Conservation (phyloP, 2,113 vertebrate genomes). For the Microtus montanus region DNA sequence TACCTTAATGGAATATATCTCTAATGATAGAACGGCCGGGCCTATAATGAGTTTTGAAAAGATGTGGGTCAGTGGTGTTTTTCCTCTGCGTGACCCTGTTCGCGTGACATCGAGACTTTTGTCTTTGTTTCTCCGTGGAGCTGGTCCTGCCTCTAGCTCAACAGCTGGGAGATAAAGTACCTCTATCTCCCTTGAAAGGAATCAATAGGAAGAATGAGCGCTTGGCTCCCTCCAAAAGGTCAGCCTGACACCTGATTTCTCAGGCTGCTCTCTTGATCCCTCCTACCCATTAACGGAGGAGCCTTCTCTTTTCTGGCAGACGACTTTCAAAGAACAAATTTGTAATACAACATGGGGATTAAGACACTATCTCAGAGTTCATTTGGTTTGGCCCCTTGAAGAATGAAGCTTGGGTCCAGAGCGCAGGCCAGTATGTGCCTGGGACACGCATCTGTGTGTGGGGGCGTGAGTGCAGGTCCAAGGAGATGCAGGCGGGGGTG, state of each 20-base stretch:
- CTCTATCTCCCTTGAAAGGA: constrained; percentile 68
- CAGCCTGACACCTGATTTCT: constrained; percentile 80
- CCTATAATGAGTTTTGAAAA: constrained; percentile 23
- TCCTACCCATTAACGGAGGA: constrained; percentile 59
- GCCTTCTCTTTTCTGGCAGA: constrained; percentile 54
- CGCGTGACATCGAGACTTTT: not conserved
- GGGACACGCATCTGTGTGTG: not conserved
- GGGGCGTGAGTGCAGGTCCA: not conserved
- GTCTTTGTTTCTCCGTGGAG: constrained; percentile 30
- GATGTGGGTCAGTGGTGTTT: not conserved
- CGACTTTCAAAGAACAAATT: constrained; percentile 68
- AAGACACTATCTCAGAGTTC: constrained; percentile 47
- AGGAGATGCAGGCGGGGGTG: not conserved
- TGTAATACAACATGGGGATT: constrained; percentile 62
- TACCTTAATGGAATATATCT: constrained; percentile 4
- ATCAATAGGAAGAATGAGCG: constrained; percentile 79
- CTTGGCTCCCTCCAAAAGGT: constrained; percentile 75
- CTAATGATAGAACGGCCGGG: not conserved
- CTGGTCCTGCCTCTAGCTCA: constrained; percentile 29
- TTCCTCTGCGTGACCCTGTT: not conserved
- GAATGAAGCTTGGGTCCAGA: constrained; percentile 6
- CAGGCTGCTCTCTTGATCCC: constrained; percentile 75
- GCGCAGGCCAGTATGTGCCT: not conserved
- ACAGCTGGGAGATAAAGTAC: constrained; percentile 68
- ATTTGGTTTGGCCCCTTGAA: constrained; percentile 42